Base-by-base conservation (phyloP, 2,888 invertebrate genomes). In the Phalera bucephala region DNA sequence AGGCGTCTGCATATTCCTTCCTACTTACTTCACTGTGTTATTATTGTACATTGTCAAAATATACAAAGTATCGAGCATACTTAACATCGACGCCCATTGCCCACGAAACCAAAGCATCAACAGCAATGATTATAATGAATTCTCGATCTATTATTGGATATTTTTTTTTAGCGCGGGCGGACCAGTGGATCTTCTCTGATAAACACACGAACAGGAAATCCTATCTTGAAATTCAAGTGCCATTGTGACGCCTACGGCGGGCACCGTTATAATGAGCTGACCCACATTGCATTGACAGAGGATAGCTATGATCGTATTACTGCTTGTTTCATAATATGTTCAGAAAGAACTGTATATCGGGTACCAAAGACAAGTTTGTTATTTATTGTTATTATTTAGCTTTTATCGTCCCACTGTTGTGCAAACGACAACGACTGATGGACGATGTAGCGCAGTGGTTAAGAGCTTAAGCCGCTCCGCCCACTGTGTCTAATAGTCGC, bases 181-280 rank as follows among this genome's bases (percentile, higher is more conserved):
- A 55, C 57, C 40, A 44, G 49, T 31, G 31, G 28, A 47, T 35
- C 59, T 47, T 59, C 55, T 52, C 41, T 35, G 29, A 29, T 29
- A 29, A 6, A 9, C 19, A 41, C 44, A 49, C 41, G 55, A 54
- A 61, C 64, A 40, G 56, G 59, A 64, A 62, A 54, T 44, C 49
- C 23, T 45, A 54, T 52, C 57, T 56, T 54, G 64, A 56, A 64
- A 63, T 54, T 52, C 60, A 57, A 61, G 53, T 58, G 58, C 46
- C 46, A 63, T 65, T 68, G 67, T 63, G 52, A 52, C 71, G 56
- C 68, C 70, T 63, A 70, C 66, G 36, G 32, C 2, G 11, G 11
- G 15, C 25, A 56, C 67, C 62, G 69, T 70, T 67, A 67, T 58
- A 64, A 54, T 56, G 54, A 56, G 53, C 41, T 54, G 63, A 51